phyloP scores from a whole-genome alignment of 1,140 invertebrate genomes.

The Lepidurus couesii region DNA sequence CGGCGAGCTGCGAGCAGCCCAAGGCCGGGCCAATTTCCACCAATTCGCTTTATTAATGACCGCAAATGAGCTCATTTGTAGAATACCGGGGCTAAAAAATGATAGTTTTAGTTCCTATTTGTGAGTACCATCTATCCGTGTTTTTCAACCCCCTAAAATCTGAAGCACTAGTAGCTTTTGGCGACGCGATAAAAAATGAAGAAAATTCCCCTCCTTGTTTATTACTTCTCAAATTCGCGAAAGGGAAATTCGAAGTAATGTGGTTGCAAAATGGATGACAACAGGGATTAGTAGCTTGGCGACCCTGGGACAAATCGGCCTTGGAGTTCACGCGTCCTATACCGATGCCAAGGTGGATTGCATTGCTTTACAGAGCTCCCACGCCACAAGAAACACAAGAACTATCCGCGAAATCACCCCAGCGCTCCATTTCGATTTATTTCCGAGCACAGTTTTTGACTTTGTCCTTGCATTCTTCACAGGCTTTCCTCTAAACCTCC shows the following conservation, averaged over 20 bases:
- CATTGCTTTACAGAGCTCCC: background rate
- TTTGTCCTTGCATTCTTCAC: background rate
- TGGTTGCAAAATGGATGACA: background rate
- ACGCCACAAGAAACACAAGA: background rate
- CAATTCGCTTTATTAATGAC: constrained; percentile 5
- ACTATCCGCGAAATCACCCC: background rate
- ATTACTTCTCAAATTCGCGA: background rate
- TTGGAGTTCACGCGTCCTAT: background rate
- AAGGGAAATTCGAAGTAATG: background rate
- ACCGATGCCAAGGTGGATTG: background rate
- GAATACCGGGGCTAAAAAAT: background rate
- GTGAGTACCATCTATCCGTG: too few relatives aligned
- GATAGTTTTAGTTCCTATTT: background rate
- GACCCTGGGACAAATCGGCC: constrained; percentile 8
- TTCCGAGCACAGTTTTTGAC: background rate
- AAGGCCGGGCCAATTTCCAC: background rate
- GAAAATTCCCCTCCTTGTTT: background rate
- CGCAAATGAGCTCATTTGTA: background rate
- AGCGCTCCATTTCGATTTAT: background rate
- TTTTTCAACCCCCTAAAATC: too few relatives aligned
- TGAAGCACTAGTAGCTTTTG: too few relatives aligned
- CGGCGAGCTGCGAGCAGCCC: background rate
- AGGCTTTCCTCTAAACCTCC: background rate
- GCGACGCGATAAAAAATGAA: background rate
- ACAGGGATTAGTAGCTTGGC: background rate